Conservation (phyloP, 2,113 vertebrate genomes). For the Amia ocellicauda region DNA sequence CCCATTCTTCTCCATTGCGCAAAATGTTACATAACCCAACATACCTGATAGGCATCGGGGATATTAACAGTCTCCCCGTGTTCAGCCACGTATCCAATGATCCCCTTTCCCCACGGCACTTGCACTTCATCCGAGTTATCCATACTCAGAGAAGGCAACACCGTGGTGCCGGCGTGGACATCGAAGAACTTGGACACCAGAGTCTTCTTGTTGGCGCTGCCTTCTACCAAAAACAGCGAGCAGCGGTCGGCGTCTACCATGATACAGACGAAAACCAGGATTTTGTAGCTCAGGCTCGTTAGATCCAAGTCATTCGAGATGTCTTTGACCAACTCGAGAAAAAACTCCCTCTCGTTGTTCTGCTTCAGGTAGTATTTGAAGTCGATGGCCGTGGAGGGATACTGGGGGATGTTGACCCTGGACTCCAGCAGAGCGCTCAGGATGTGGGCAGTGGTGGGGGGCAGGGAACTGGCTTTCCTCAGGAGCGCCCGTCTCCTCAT, state of each 20-base stretch:
- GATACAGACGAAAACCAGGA: slow-evolving; percentile 94
- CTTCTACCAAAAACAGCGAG: slow-evolving; percentile 92
- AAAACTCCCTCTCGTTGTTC: slow-evolving; percentile 92
- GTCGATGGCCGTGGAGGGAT: slow-evolving; percentile 90
- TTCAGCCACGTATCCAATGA: slow-evolving; percentile 95
- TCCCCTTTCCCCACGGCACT: slow-evolving; percentile 97
- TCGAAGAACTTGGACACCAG: slow-evolving; percentile 97
- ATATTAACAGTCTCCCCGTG: slow-evolving; percentile 96
- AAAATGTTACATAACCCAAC: slow-evolving; percentile 27
- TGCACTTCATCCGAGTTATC: slow-evolving; percentile 91
- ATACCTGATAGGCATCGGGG: slow-evolving; percentile 96
- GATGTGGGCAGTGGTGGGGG: slow-evolving; percentile 91
- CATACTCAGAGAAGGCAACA: slow-evolving; percentile 79
- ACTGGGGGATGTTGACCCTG: slow-evolving; percentile 94
- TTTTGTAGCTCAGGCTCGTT: slow-evolving; percentile 93
- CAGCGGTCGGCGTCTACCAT: slow-evolving; percentile 95
- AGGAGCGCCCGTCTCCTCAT: slow-evolving; percentile 87
- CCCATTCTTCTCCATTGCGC: slow-evolving; percentile 16
- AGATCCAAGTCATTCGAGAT: slow-evolving; percentile 96
- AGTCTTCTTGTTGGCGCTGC: slow-evolving; percentile 84
- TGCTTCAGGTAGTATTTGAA: slow-evolving; percentile 95
- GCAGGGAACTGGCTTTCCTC: slow-evolving; percentile 92
- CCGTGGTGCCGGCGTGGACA: slow-evolving; percentile 88
- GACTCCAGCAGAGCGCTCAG: slow-evolving; percentile 94
- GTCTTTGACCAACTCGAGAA: slow-evolving; percentile 97